phyloP scores from a whole-genome alignment of 2,113 vertebrate genomes.

The Apus apus region DNA sequence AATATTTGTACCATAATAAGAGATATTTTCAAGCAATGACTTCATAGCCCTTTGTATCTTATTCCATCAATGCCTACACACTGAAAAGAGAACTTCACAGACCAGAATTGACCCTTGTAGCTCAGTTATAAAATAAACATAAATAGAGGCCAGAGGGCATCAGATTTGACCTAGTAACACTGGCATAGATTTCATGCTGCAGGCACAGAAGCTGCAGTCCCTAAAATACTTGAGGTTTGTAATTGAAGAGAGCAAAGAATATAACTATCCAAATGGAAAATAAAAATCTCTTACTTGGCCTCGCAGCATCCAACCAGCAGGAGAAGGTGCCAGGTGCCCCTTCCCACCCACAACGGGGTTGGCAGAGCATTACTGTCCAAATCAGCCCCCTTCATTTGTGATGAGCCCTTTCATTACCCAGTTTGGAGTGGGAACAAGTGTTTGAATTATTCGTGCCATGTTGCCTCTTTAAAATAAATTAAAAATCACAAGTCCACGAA shows the following conservation, averaged over 20 bases:
- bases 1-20: background rate
- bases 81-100: background rate
- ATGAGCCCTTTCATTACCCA: background rate
- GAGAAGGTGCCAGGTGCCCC: background rate
- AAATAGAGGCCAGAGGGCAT: constrained; percentile 10
- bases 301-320: background rate
- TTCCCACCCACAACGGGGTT: background rate
- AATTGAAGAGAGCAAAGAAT: background rate
- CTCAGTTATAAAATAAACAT: background rate
- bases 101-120: background rate
- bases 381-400: background rate
- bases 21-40: background rate
- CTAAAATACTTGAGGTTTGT: background rate
- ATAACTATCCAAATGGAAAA: background rate
- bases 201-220: background rate
- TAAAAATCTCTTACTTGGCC: background rate
- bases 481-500: background rate
- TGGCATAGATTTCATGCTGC: background rate
- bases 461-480: background rate
- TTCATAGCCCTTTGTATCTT: background rate
- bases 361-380: background rate
- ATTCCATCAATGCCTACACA: background rate
- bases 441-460: background rate
- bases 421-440: background rate
- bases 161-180: background rate